Base-by-base conservation (phyloP, 2,113 vertebrate species). In the Opisthocomus hoazin region DNA sequence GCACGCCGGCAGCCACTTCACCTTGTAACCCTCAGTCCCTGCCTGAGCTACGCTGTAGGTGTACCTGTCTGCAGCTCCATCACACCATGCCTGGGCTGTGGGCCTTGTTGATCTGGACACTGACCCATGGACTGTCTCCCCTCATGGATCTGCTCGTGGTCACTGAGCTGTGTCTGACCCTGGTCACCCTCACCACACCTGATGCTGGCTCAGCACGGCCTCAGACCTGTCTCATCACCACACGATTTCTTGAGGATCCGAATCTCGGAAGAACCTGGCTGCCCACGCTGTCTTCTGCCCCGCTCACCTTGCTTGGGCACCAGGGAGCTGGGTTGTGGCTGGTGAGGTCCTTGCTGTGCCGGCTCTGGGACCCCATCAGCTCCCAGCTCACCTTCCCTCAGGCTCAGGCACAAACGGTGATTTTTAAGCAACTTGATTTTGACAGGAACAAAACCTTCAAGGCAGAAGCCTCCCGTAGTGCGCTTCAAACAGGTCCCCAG, bases 281-380 rank as follows among this genome's bases (percentile, higher is more conserved):
- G 34, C 65, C 37, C 53, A n/a, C 1, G 0, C 56, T 75, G 51
- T 13, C 36, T 90, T 90, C 56, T 88, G 79, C 48, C 23, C 71
- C 79, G 36, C 19, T 86, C 17, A 37, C 32, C 22, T 56, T 58
- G 34, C 36, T 50, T 48, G 45, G 39, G 11, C 34, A 32, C 15
- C 15, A 51, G 60, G 21, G 43, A 45, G 45, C 30, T 81, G 54
- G 39, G 18, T 30, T 5, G 6, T 45, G 36, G 37, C 43, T 64
- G 69, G 10, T 1, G 6, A 87, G 15, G 21, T 43, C 37, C 34
- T 36, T 66, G 37, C 43, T 71, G 34, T 85, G 70, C 15, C 51
- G 58, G 30, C n/a, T 0, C 0, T 29, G 34, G 53, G 29, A 69
- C 6, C 2, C 10, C 11, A 22, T 78, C 65, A 75, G 51, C 41